Conservation (phyloP, 2,797 vertebrate genomes). For the Micromesistius poutassou region DNA sequence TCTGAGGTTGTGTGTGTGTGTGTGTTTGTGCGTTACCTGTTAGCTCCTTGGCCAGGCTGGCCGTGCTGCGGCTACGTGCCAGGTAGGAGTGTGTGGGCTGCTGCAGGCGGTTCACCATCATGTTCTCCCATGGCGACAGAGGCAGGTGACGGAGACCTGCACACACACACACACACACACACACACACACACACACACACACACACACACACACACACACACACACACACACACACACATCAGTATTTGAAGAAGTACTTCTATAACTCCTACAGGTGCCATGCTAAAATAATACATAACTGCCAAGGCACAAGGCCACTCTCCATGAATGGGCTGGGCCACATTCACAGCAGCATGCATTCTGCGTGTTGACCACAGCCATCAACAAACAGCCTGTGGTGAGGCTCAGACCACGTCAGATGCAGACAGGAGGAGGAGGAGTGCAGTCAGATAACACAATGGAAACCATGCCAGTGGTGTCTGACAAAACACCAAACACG, state of each 20-base stretch:
- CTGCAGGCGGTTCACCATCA: slow-evolving; percentile 89
- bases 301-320: neutral
- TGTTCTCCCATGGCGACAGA: slow-evolving; percentile 92
- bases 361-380: slow-evolving; percentile 1
- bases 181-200: slow-evolving; percentile 4
- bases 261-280: neutral
- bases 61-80: slow-evolving; percentile 92
- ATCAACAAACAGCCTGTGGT: slow-evolving; percentile 35
- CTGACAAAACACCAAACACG: neutral
- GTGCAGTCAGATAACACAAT: slow-evolving; percentile 14
- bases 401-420: slow-evolving; percentile 30
- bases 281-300: neutral
- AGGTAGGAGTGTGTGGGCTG: slow-evolving; percentile 95
- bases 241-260: neutral
- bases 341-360: slow-evolving; percentile 44
- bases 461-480: neutral
- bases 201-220: slow-evolving; percentile 17
- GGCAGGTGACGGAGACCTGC: slow-evolving; percentile 85
- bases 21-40: slow-evolving; percentile 66
- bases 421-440: slow-evolving; percentile 29
- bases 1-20: neutral
- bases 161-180: slow-evolving; percentile 38
- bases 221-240: slow-evolving; percentile 34
- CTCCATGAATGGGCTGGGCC: slow-evolving; percentile 33
- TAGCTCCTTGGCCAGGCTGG: slow-evolving; percentile 90